A percentile compares a stretch with the other conserved stretches of the same genome.
phyloP scores from a whole-genome alignment of 2,113 vertebrate species.

The Anolis carolinensis region DNA sequence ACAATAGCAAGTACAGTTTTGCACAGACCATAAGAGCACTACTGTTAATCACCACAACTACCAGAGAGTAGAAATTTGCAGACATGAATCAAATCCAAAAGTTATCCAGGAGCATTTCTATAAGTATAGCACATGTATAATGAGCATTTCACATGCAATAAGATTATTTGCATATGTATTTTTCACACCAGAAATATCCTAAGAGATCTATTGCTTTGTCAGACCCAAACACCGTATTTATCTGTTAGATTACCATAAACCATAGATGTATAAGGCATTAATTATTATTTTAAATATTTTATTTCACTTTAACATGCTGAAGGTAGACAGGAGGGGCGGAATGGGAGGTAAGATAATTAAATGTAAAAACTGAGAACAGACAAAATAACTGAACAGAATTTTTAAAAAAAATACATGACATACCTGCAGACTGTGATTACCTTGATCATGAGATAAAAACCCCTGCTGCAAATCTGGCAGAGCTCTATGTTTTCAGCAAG shows the following conservation, averaged over 20 bases:
- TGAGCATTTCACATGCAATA: not conserved
- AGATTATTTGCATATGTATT: not conserved
- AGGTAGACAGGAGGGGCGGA: not conserved
- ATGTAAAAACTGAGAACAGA: not conserved
- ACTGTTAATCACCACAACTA: not conserved
- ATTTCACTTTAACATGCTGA: not conserved
- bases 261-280: not conserved
- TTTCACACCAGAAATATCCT: not conserved
- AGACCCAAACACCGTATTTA: not conserved
- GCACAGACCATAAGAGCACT: not conserved
- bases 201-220: slow-evolving; percentile 18
- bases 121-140: not conserved
- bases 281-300: not conserved
- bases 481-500: slow-evolving; percentile 40
- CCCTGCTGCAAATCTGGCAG: not conserved
- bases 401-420: slow-evolving; percentile 45
- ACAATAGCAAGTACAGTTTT: not conserved
- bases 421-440: slow-evolving; percentile 57
- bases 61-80: not conserved
- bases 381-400: not conserved
- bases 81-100: not conserved
- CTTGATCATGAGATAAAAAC: slow-evolving; percentile 24
- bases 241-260: slow-evolving; percentile 15
- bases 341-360: slow-evolving; percentile 9
- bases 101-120: not conserved